phyloP scores from a whole-genome alignment of 2,797 vertebrate genomes.

The Danio aesculapii region DNA sequence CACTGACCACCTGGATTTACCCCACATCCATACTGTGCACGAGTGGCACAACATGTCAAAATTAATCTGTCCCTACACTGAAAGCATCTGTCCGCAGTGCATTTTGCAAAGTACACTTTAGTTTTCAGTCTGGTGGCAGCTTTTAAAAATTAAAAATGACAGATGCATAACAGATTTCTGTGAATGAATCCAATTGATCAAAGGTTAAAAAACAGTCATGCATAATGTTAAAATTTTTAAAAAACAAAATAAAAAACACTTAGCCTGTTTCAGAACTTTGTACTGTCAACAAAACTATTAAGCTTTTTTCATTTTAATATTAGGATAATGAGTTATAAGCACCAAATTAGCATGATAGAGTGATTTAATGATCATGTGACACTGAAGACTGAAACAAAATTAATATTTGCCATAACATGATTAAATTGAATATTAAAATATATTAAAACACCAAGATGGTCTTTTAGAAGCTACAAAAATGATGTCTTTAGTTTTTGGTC shows the following conservation, averaged over 20 bases:
- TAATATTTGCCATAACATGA: neutral
- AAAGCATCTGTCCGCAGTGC: neutral
- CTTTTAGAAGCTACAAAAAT: too few relatives aligned
- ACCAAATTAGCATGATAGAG: neutral
- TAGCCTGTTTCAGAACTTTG: too few relatives aligned
- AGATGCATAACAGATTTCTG: neutral
- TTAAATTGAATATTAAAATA: neutral
- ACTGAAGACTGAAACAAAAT: too few relatives aligned
- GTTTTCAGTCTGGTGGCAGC: neutral
- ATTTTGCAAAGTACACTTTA: neutral
- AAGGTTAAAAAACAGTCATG: too few relatives aligned
- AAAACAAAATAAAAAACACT: too few relatives aligned
- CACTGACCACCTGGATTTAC: neutral
- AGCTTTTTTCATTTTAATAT: too few relatives aligned
- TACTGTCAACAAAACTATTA: too few relatives aligned
- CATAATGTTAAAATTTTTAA: too few relatives aligned
- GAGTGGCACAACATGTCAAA: neutral
- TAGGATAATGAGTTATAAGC: neutral
- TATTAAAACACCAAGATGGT: conserved; percentile 31
- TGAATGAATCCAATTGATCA: neutral
- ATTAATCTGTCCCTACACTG: neutral
- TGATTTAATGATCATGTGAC: too few relatives aligned
- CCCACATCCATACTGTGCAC: neutral
- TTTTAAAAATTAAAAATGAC: neutral
- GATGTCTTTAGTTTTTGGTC: too few relatives aligned